These are phyloP conservation scores for Colletes gigas DNA, from an alignment of 1,140 invertebrate species.

Conservation along the genomic window DNA sequence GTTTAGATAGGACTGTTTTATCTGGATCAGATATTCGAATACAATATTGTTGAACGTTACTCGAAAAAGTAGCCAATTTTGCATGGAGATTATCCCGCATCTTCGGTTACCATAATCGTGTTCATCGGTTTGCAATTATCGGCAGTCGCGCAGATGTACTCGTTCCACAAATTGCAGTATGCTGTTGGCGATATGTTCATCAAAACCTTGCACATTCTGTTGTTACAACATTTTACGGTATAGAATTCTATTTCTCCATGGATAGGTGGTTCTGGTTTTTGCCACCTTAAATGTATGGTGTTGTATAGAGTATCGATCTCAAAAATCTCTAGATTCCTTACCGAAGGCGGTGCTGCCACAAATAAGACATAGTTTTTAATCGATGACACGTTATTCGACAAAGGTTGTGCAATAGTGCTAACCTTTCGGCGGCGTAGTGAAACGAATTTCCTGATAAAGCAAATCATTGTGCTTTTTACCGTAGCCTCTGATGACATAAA, in stretches of 20 bases:
- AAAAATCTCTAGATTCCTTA: conserved; percentile 46
- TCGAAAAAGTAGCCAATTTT: too few species aligned
- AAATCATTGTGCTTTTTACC: conserved; percentile 18
- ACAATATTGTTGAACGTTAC: too few species aligned
- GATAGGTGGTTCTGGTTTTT: conserved; percentile 44
- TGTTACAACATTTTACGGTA: not conserved
- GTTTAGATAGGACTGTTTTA: too few species aligned
- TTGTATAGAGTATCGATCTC: conserved; percentile 26
- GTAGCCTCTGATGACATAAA: conserved; percentile 39
- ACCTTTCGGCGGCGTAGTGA: conserved; percentile 53
- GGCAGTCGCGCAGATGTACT: conserved; percentile 53
- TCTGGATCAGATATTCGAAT: too few species aligned
- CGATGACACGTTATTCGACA: not conserved
- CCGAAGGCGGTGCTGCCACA: conserved; percentile 49
- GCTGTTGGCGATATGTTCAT: conserved; percentile 7
- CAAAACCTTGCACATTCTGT: not conserved
- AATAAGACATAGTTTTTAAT: not conserved
- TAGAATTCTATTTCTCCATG: conserved; percentile 54
- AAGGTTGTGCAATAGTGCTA: not conserved
- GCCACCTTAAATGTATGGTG: conserved; percentile 50
- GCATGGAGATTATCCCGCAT: not conserved
- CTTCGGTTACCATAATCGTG: conserved; percentile 36
- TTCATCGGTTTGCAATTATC: not conserved
- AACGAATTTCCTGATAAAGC: conserved; percentile 13
- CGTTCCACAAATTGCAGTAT: conserved; percentile 55